Base-by-base conservation (phyloP, 2,797 vertebrate species). In the Carapus acus region DNA sequence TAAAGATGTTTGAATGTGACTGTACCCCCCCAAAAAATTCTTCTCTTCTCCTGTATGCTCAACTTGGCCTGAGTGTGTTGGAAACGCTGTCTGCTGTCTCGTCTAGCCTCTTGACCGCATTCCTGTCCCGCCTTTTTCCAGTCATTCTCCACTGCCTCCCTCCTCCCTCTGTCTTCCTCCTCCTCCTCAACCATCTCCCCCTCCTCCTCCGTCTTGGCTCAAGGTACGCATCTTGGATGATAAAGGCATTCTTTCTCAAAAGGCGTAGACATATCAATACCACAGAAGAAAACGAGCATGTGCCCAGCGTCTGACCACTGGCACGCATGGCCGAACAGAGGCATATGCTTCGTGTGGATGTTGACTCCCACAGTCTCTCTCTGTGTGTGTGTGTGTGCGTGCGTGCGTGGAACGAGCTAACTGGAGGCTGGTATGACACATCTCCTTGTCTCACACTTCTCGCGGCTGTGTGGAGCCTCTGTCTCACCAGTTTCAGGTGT, bases 81-180 rank as follows among this genome's bases (percentile, higher is more conserved):
- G 79, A 87, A 86, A 85, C 73, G 71, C 76, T 8, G 78, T 87
- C 83, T 83, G 71, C 62, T 73, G 76, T 85, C 79, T 85, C 45
- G 76, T 80, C 83, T 82, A 58, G 70, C 57, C 19, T 76, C 67
- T 63, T 23, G 45, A 83, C 82, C 52, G 7, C 83, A 84, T 84
- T 85, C 76, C 79, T 71, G 55, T 62, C 62, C 51, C 31, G 42
- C 63, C 57, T 27, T 50, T 65, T 71, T 47, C 58, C 43, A 47
- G 47, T 19, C 29, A 6, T 33, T 13, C 31, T 33, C 31, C n/a
- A 50, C 65, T 15, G 21, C 19, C 54, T 16, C 36, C 58, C 43
- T 50, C n/a, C 49, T 71, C 53, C 48, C 45, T 51, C 65, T 15
- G 21, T 23, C 54, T 16, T 38, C 58, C 43, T 50, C n/a, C 49